A percentile compares a stretch with the other conserved stretches of the same genome.
These are phyloP conservation scores for Sinopyrophorus schimmeli DNA, from an alignment of 2,888 invertebrate genomes.

Conservation along the genomic window DNA sequence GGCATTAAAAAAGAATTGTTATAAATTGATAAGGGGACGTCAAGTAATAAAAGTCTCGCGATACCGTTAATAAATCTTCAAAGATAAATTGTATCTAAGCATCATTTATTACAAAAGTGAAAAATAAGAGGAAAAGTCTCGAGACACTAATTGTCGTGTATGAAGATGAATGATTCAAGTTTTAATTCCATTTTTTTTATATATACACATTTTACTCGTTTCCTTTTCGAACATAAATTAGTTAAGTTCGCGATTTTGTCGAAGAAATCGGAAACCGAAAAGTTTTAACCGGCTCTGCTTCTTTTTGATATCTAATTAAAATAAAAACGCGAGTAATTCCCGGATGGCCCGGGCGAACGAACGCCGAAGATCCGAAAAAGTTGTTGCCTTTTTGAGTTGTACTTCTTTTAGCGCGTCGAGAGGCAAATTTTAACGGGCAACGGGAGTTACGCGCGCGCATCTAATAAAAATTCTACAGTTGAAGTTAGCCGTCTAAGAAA, in stretches of 20 bases:
- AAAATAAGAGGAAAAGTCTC: slow-evolving; percentile 49
- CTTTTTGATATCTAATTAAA: too few species aligned
- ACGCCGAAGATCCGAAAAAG: too few species aligned
- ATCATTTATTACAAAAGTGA: slow-evolving; percentile 49
- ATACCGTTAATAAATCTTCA: slow-evolving; percentile 49
- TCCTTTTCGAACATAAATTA: slow-evolving; percentile 15
- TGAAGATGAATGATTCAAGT: slow-evolving; percentile 46
- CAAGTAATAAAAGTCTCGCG: slow-evolving; percentile 44
- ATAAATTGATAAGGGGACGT: slow-evolving; percentile 45
- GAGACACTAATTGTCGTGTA: slow-evolving; percentile 50
- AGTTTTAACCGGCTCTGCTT: slow-evolving; percentile 13
- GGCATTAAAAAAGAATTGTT: slow-evolving; percentile 39
- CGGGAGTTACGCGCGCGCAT: too few species aligned
- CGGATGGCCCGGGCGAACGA: too few species aligned
- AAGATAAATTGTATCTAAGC: slow-evolving; percentile 47
- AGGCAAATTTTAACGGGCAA: too few species aligned
- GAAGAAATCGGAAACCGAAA: slow-evolving; percentile 13
- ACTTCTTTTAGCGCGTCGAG: too few species aligned
- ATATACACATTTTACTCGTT: slow-evolving; percentile 3
- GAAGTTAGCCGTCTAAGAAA: too few species aligned
- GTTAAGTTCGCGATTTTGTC: slow-evolving; percentile 5
- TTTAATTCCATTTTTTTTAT: slow-evolving; percentile 24
- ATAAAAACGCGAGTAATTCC: too few species aligned
- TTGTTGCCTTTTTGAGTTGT: too few species aligned
- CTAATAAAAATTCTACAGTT: too few species aligned